Evolutionary conservation across 1,140 invertebrate species (phyloP).

Genomic region (Leptopilina clavipes): DNA sequence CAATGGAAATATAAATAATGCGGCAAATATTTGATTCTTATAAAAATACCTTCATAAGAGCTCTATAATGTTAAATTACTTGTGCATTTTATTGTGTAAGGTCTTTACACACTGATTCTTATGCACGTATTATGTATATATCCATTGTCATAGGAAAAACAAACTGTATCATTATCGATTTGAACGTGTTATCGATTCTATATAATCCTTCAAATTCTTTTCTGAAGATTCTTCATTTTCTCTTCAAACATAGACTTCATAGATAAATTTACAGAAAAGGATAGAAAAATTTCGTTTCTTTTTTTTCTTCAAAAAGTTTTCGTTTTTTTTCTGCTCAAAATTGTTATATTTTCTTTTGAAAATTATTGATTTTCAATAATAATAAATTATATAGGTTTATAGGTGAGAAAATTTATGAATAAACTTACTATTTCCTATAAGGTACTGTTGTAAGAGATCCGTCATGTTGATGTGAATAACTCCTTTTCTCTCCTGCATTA

Average conservation of each 20-base stretch:
- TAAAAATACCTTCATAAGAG: not conserved
- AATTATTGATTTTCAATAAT: too few species aligned
- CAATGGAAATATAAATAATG: too few species aligned
- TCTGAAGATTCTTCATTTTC: conserved; percentile 8
- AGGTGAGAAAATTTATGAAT: conserved; percentile 35
- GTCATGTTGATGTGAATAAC: conserved; percentile 94
- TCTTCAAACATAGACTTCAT: too few species aligned
- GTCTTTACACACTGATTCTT: not conserved
- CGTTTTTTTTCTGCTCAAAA: too few species aligned
- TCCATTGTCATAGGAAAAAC: not conserved
- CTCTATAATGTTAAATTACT: not conserved
- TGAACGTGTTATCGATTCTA: conserved; percentile 1
- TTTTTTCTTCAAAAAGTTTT: too few species aligned
- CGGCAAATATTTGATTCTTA: too few species aligned
- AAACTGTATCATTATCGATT: conserved; percentile 16
- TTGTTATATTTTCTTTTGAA: too few species aligned
- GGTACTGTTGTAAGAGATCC: conserved; percentile 89
- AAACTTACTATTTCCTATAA: conserved; percentile 86
- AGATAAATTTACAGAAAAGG: too few species aligned
- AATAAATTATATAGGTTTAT: too few species aligned
- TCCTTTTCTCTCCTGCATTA: conserved; percentile 88
- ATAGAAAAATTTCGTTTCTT: too few species aligned
- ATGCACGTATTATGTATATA: not conserved
- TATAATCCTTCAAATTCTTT: not conserved
- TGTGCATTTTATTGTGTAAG: not conserved